Percentiles rank a stretch among this genome's conserved stretches.
phyloP scores from a whole-genome alignment of 2,113 vertebrate species.

The Turnix velox region DNA sequence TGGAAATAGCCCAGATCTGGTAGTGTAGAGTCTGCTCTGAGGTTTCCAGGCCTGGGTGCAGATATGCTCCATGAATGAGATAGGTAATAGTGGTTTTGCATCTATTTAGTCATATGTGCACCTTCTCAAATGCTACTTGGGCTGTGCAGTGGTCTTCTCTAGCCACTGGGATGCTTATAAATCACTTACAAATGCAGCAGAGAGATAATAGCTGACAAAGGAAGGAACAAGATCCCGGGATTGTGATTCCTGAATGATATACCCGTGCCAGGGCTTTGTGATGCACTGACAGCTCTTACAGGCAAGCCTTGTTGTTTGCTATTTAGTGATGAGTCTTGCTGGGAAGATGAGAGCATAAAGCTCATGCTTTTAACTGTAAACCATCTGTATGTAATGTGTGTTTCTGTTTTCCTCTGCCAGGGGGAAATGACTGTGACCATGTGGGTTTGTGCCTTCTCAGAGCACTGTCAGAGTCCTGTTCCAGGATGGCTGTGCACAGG shows the following conservation, averaged over 20 bases:
- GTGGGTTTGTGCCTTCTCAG: rapidly evolving
- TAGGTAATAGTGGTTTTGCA: neutral
- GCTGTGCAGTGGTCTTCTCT: neutral
- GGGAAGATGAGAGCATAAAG: neutral
- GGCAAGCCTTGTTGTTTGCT: neutral
- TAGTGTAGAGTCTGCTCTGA: neutral
- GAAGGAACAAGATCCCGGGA: neutral
- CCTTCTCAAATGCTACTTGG: neutral
- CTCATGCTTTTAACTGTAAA: neutral
- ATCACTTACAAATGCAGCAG: neutral
- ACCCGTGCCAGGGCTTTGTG: neutral
- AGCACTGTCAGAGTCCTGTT: neutral
- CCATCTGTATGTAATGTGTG: rapidly evolving
- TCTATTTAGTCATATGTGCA: neutral
- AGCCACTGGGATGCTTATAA: neutral
- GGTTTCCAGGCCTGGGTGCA: neutral
- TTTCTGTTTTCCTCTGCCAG: rapidly evolving
- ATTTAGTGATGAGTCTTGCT: neutral
- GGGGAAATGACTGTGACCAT: neutral
- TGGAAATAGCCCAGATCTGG: neutral
- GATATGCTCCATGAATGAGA: neutral
- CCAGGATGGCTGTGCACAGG: rapidly evolving
- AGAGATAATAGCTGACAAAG: neutral
- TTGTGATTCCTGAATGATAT: neutral
- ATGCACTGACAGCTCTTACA: neutral